Evolutionary conservation across 2,113 vertebrate genomes (phyloP), one percentile per base, ranked within the genome.

Genomic region (Motacilla tschutschensis): DNA sequence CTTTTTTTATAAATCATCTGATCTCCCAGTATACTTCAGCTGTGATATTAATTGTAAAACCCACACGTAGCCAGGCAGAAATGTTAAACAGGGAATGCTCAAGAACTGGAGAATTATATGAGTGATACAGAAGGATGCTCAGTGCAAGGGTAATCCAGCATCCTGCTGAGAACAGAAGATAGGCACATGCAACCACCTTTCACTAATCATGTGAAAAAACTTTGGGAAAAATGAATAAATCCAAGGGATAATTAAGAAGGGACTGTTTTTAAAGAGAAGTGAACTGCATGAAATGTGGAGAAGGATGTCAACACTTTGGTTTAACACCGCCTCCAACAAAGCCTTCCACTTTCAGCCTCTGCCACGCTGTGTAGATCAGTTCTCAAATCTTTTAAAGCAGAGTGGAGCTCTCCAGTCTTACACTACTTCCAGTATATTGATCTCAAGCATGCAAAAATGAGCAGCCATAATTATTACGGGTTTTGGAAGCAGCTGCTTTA

Each of bases 331-430:
- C 63, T 38, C 59, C 38, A 60, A 44, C 36, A 31, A 62, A 88
- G 38, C 64, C 76, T 70, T 79, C 69, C 47, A 46, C 55, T 51
- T 53, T 5, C 76, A 91, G 35, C 50, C 55, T 62, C 50, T 60
- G 58, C 54, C 62, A 36, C 0, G 0, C 9, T 64, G n/a, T 0
- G 1, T 9, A 63, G 33, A 64, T 50, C 46, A 82, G 24, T 20
- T 82, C 65, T 55, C 59, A 70, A 47, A 58, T 25, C 51, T 66
- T 46, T 43, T 6, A 46, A 71, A 82, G 67, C 16, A 20, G 67
- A 82, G 9, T 5, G 2, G 28, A 66, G 46, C 35, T 69, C 74
- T 76, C 63, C 63, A 86, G 24, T 19, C 40, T 84, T 29, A 31
- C 28, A 57, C 21, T 50, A 9, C 19, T 79, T 38, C 31, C 40